Evolutionary conservation across 2,113 vertebrate genomes (phyloP).

Genomic region (Catagonus wagneri): DNA sequence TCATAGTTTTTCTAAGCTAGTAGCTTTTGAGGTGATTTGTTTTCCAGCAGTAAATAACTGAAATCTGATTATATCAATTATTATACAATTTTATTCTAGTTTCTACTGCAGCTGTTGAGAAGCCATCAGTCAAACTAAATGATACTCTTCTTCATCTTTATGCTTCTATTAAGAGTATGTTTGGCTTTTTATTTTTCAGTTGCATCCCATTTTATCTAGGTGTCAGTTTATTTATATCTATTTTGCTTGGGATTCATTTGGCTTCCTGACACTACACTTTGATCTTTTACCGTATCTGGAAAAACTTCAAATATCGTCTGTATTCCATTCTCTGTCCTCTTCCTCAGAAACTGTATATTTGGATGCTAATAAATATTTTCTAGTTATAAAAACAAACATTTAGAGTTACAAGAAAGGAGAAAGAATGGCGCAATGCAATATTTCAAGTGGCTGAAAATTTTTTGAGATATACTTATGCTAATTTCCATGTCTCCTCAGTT

Average conservation of each 20-base stretch:
- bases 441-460: not conserved
- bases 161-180: not conserved
- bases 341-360: not conserved
- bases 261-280: slow-evolving; percentile 11
- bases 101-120: not conserved
- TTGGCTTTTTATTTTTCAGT: not conserved
- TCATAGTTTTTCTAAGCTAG: not conserved
- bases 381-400: slow-evolving; percentile 1
- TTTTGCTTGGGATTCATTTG: not conserved
- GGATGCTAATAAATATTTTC: slow-evolving; percentile 15
- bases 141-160: not conserved
- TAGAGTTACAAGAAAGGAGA: not conserved
- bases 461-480: not conserved
- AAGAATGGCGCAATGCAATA: not conserved
- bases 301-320: not conserved
- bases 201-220: not conserved
- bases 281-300: not conserved
- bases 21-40: not conserved
- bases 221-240: not conserved
- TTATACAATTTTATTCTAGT: not conserved
- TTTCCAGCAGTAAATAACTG: not conserved
- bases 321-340: not conserved
- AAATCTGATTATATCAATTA: not conserved
- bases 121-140: not conserved
- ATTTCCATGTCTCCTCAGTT: not conserved